Evolutionary conservation across 2,888 invertebrate genomes (phyloP).

Genomic region (Dryadula phaetusa): DNA sequence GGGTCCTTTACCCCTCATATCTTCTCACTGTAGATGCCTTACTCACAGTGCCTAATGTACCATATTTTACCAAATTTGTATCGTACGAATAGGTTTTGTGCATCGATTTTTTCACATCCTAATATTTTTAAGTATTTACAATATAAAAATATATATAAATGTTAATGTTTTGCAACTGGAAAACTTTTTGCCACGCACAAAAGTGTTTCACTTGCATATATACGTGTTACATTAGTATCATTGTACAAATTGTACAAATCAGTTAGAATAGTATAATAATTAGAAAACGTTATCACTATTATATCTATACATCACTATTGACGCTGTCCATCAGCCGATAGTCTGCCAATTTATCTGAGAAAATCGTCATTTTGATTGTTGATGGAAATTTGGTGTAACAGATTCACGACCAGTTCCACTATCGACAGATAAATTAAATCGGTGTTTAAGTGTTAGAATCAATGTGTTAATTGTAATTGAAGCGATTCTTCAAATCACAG

Average conservation of each 20-base stretch:
- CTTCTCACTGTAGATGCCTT: constrained; percentile 93
- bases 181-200: constrained; percentile 30
- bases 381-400: neutral
- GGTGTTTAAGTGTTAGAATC: constrained; percentile 16
- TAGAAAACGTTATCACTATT: constrained; percentile 23
- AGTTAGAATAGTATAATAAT: constrained; percentile 31
- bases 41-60: constrained; percentile 91
- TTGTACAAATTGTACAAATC: constrained; percentile 39
- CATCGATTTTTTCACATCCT: constrained; percentile 74
- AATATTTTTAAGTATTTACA: constrained; percentile 67
- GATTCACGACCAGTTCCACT: neutral
- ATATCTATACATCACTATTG: constrained; percentile 16
- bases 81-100: constrained; percentile 71
- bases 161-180: constrained; percentile 37
- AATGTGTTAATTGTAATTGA: constrained; percentile 49
- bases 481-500: constrained; percentile 76
- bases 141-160: constrained; percentile 41
- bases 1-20: constrained; percentile 54
- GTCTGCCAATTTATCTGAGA: constrained; percentile 14
- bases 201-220: constrained; percentile 37
- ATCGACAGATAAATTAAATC: constrained; percentile 24
- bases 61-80: constrained; percentile 82
- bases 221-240: constrained; percentile 24
- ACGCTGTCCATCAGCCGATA: constrained; percentile 15
- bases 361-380: constrained; percentile 14